phyloP scores from a whole-genome alignment of 2,888 invertebrate genomes.

The Eristalis intricaria region DNA sequence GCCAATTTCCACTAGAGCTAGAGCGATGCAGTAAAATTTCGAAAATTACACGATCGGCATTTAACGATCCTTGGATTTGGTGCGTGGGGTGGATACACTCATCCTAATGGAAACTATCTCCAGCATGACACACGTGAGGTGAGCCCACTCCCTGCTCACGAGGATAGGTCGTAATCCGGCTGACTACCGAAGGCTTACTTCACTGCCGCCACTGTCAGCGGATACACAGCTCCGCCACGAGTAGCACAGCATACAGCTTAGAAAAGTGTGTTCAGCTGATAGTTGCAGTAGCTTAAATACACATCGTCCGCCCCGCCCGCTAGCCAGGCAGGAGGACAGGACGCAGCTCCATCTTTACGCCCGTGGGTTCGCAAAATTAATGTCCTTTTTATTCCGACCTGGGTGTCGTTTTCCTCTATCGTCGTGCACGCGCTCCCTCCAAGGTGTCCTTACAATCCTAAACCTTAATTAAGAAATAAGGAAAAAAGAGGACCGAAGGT shows the following conservation, averaged over 20 bases:
- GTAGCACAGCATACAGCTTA: background rate
- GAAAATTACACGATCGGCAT: conserved; percentile 48
- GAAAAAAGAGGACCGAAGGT: conserved; percentile 10
- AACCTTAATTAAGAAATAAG: conserved; percentile 55
- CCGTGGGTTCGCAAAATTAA: conserved; percentile 38
- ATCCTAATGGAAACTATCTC: conserved; percentile 5
- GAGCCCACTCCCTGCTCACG: background rate
- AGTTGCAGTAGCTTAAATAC: background rate
- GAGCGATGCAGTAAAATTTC: conserved; percentile 27
- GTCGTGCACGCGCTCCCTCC: conserved; percentile 28
- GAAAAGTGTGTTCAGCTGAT: background rate
- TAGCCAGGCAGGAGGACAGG: background rate
- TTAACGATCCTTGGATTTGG: conserved; percentile 17
- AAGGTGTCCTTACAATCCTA: conserved; percentile 41
- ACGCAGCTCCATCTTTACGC: conserved; percentile 8
- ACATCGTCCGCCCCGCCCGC: background rate
- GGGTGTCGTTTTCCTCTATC: conserved; percentile 11
- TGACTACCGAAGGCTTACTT: conserved; percentile 40
- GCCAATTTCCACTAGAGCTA: conserved; percentile 31
- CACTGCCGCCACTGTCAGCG: too few relatives aligned
- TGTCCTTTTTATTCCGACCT: conserved; percentile 44
- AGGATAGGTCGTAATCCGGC: conserved; percentile 44
- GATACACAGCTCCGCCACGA: conserved; percentile 2
- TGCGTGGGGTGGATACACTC: background rate
- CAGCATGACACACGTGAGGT: conserved; percentile 13